phyloP scores from a whole-genome alignment of 2,888 invertebrate genomes.

The Eupithecia subfuscata region DNA sequence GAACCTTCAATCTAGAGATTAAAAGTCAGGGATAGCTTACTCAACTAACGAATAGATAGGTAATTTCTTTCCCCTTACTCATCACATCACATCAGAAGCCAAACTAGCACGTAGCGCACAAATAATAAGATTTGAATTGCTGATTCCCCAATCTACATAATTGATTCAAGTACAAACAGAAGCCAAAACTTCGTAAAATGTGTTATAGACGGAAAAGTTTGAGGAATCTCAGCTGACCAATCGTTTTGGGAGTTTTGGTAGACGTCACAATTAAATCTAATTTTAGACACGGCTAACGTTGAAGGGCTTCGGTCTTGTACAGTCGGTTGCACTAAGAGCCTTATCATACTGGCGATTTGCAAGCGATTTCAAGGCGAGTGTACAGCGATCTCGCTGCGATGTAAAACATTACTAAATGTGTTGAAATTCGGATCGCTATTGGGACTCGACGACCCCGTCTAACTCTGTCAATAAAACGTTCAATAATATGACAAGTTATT shows the following conservation, averaged over 20 bases:
- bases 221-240: constrained; percentile 20
- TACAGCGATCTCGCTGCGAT: too few relatives aligned
- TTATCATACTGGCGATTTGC: too few relatives aligned
- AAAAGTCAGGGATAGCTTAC: constrained; percentile 1
- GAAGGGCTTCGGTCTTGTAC: background rate
- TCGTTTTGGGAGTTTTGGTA: constrained; percentile 15
- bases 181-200: constrained; percentile 22
- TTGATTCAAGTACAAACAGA: constrained; percentile 25
- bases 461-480: background rate
- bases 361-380: too few relatives aligned
- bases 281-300: background rate
- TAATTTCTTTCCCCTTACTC: constrained; percentile 9
- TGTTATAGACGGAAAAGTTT: constrained; percentile 25
- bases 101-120: constrained; percentile 12
- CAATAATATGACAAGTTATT: background rate
- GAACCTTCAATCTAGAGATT: background rate
- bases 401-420: background rate
- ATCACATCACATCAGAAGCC: constrained; percentile 5
- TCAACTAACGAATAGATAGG: background rate
- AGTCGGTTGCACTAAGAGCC: background rate
- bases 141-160: constrained; percentile 15
- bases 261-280: background rate
- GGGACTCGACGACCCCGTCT: background rate
- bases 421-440: background rate
- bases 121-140: constrained; percentile 20